Evolutionary conservation across 1,140 invertebrate genomes (phyloP), one percentile per base, ranked within the genome.

Genomic region (Ips typographus): DNA sequence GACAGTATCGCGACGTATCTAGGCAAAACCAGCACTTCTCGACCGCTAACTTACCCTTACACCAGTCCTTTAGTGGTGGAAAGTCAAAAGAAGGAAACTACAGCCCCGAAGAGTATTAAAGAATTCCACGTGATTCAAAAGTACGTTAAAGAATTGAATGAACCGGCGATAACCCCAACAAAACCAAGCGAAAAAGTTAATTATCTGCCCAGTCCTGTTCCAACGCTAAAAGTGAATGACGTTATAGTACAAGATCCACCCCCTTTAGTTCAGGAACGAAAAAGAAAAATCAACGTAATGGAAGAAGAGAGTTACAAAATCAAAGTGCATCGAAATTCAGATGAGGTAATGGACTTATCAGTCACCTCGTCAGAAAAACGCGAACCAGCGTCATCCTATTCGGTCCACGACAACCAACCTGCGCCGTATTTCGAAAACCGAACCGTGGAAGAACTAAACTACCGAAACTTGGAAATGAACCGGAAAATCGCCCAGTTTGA

Each of bases 21-120:
- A 40, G 78, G 78, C 1, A 77, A 76, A 71, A 73, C 73, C 1
- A 73, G 66, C 39, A 65, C 59, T 2, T 74, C 66, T 36, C 74
- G 79, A 57, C 79, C 79, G 1, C 63, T 80, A 42, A 79, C 78
- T 40, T 80, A 80, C 71, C 79, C 79, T 5, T 80, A 80, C 63
- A 78, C 74, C 2, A 70, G 62, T 47, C 44, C 56, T 49, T 43
- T 70, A 51, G 36, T 44, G 40, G 42, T 22, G 2, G 4, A 52
- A 7, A 2, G 4, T 40, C 44, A 44, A 7, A 51, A 66, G 37
- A 56, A 61, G 1, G 6, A 42, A 6, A 6, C 8, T 49, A 38
- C 41, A 7, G 73, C 72, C 57, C 69, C 65, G 8, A 77, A 77
- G 44, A 69, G 64, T 40, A 77, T 77, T 37, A 76, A 71, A 58